A percentile compares a stretch with the other conserved stretches of the same genome.
These are phyloP conservation scores for Lacanobia wlatinum DNA, from an alignment of 2,888 invertebrate species.

Conservation along the genomic window DNA sequence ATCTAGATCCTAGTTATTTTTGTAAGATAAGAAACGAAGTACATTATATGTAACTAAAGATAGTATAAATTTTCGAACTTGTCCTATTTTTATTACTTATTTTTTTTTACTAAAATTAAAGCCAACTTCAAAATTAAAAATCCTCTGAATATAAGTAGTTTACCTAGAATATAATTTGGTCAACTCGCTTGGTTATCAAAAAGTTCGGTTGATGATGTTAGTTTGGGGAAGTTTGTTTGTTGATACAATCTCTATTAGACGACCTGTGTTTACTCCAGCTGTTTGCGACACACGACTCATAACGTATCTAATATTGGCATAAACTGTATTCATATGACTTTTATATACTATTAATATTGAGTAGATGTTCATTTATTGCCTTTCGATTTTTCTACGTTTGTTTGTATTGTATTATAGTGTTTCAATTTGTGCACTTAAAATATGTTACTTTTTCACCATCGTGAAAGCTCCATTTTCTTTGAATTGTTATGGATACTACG, in stretches of 20 bases:
- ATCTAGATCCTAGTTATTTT: no score
- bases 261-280: neutral
- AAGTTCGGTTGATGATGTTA: neutral
- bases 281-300: slow-evolving; percentile 7
- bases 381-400: slow-evolving; percentile 14
- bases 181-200: neutral
- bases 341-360: slow-evolving; percentile 30
- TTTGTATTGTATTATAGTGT: neutral
- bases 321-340: slow-evolving; percentile 22
- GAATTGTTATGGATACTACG: no score
- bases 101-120: no score
- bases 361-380: slow-evolving; percentile 28
- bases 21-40: no score
- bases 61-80: no score
- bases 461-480: no score
- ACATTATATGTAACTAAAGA: no score
- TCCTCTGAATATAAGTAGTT: no score
- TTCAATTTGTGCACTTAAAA: neutral
- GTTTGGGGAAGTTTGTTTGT: slow-evolving; percentile 2
- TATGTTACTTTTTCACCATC: neutral
- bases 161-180: neutral
- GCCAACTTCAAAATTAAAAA: no score
- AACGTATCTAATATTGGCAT: slow-evolving; percentile 15
- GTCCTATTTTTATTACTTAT: no score
- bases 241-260: neutral